phyloP scores from a whole-genome alignment of 2,113 vertebrate species.

The Muntiacus muntjak region DNA sequence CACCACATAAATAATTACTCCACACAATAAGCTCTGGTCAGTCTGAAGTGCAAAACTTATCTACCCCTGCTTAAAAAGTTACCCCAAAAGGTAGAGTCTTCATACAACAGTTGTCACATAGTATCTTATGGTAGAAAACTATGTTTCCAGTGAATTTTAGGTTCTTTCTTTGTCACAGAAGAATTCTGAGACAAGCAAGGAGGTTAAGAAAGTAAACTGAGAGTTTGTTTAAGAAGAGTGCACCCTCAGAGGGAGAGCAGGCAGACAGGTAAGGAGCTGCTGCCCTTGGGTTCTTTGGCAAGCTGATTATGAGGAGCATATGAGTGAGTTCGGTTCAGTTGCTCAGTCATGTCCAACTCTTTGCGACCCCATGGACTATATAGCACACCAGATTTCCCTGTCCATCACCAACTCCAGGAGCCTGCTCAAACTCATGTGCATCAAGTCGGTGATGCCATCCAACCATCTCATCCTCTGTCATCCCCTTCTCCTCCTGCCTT shows the following conservation, averaged over 20 bases:
- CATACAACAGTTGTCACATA: background rate
- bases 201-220: background rate
- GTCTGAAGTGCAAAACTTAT: background rate
- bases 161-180: background rate
- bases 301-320: background rate
- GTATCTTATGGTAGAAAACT: background rate
- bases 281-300: background rate
- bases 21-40: background rate
- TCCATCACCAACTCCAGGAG: background rate
- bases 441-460: background rate
- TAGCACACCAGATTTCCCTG: background rate
- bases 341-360: too few relatives aligned
- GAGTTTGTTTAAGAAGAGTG: background rate
- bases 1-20: background rate
- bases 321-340: background rate
- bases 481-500: background rate
- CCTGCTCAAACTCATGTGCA: background rate
- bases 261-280: background rate
- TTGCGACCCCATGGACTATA: rapidly evolving
- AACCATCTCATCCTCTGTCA: background rate
- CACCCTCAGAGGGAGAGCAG: background rate
- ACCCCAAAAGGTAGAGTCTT: background rate
- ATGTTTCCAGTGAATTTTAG: background rate
- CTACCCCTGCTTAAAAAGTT: background rate
- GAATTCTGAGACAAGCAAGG: background rate